Evolutionary conservation across 2,797 vertebrate genomes (phyloP).

Genomic region (Parotocinclus haroldoi): DNA sequence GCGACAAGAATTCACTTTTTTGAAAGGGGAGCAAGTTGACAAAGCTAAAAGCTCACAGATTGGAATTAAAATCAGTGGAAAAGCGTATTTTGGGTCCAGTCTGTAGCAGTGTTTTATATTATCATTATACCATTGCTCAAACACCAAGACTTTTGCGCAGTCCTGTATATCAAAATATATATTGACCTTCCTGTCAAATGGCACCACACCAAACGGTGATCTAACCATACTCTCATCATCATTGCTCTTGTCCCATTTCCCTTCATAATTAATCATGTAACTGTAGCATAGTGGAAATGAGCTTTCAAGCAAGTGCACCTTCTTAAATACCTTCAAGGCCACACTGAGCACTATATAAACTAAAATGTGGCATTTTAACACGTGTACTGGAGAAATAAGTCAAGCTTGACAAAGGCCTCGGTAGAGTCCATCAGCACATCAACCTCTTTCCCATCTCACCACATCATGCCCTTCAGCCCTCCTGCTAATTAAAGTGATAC

Average conservation of each 20-base stretch:
- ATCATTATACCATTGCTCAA: no score
- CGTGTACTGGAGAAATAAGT: constrained; percentile 32
- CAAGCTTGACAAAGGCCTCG: constrained; percentile 52
- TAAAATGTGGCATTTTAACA: constrained; percentile 23
- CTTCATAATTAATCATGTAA: constrained; percentile 24
- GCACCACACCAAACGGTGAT: no score
- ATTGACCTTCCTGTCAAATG: no score
- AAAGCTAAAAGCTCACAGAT: no score
- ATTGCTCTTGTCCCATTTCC: constrained; percentile 6
- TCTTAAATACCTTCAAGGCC: constrained; percentile 16
- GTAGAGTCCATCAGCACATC: constrained; percentile 50
- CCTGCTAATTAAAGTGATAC: constrained; percentile 74
- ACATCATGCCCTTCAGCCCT: constrained; percentile 55
- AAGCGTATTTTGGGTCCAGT: no score
- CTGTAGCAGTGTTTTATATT: no score
- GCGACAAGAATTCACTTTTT: no score
- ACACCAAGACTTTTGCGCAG: no score
- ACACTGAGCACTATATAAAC: neutral
- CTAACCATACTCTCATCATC: no score
- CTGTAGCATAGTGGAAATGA: constrained; percentile 17
- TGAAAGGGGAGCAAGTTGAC: no score
- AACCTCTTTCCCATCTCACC: constrained; percentile 55
- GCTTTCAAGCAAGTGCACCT: constrained; percentile 3
- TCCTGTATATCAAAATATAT: no score
- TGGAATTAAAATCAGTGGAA: no score